Evolutionary conservation across 2,113 vertebrate species (phyloP).

Genomic region (Ochotona curzoniae): DNA sequence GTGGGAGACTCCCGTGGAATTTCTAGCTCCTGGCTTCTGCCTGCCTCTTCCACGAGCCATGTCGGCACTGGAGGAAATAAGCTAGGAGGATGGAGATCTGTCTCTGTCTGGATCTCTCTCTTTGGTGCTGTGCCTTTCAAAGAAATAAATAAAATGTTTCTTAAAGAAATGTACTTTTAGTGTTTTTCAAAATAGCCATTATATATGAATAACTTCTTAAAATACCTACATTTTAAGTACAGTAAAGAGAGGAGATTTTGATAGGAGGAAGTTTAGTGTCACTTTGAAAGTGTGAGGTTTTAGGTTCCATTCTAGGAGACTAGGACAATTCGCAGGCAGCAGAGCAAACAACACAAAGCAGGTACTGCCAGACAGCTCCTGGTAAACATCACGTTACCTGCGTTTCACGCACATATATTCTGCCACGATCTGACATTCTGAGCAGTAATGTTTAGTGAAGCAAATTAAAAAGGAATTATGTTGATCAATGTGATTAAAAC

Average conservation of each 20-base stretch:
- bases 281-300: not conserved
- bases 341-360: not conserved
- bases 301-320: not conserved
- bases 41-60: no score
- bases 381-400: not conserved
- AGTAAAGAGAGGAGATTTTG: conserved; percentile 4
- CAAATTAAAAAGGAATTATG: conserved; percentile 70
- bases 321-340: not conserved
- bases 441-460: conserved; percentile 52
- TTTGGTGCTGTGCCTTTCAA: no score
- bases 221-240: not conserved
- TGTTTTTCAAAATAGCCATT: conserved; percentile 17
- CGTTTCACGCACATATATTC: not conserved
- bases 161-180: not conserved
- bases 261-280: not conserved
- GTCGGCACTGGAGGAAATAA: no score
- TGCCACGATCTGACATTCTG: not conserved
- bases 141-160: no score
- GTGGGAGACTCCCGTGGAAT: no score
- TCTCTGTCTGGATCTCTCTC: no score
- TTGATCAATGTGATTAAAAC: conserved; percentile 73
- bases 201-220: conserved; percentile 17
- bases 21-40: no score
- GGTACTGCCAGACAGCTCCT: not conserved
- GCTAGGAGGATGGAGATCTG: no score